Evolutionary conservation across 2,797 vertebrate species (phyloP).

Genomic region (Bradypodion ventrale): DNA sequence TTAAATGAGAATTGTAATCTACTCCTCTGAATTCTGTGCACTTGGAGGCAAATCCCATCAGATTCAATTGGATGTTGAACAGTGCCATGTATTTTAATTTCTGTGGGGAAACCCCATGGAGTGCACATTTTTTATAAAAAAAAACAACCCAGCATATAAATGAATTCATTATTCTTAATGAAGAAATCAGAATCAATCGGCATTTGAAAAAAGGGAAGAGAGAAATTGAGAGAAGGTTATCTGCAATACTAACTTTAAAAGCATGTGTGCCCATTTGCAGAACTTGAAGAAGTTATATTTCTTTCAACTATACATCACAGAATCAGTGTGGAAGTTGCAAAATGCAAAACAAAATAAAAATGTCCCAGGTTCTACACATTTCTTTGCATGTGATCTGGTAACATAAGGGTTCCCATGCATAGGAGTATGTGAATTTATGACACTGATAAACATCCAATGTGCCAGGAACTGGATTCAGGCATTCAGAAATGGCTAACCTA

Average conservation of each 20-base stretch:
- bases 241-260: background rate
- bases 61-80: background rate
- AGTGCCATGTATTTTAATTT: background rate
- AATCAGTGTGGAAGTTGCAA: too few relatives aligned
- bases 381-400: background rate
- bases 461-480: too few relatives aligned
- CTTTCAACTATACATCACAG: too few relatives aligned
- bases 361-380: too few relatives aligned
- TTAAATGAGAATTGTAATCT: background rate
- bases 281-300: background rate
- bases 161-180: too few relatives aligned
- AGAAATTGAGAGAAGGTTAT: background rate
- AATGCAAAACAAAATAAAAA: too few relatives aligned
- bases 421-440: background rate
- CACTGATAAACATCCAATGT: too few relatives aligned
- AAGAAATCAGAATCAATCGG: background rate
- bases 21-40: background rate
- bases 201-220: background rate
- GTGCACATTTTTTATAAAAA: background rate
- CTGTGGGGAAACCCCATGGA: background rate
- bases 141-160: too few relatives aligned
- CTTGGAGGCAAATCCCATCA: background rate
- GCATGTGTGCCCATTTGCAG: background rate
- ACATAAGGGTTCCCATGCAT: background rate
- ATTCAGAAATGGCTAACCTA: too few relatives aligned